Conservation (phyloP, 35 echinoderm and acorn worm genomes). For the Ophiothrix spiculata region DNA sequence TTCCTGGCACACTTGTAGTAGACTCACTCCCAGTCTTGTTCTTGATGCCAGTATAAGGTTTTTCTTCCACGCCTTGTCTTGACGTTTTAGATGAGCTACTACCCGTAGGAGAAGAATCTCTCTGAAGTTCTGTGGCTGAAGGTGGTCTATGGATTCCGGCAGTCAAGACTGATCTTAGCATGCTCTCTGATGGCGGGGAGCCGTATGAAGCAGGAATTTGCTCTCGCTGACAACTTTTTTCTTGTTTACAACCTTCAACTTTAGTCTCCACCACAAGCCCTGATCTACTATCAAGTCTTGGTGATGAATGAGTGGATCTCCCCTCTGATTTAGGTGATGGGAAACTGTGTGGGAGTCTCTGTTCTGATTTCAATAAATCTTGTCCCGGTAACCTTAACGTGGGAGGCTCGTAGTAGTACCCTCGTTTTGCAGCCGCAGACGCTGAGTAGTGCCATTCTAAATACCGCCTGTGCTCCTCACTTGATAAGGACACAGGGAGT, state of each 20-base stretch:
- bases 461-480: conserved; percentile 26
- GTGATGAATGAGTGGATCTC: conserved; percentile 3
- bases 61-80: not conserved
- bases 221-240: conserved; percentile 12
- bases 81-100: conserved; percentile 10
- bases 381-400: not conserved
- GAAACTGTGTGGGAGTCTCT: not conserved
- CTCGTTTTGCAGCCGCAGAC: conserved; percentile 14
- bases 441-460: conserved; percentile 33
- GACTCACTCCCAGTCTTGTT: conserved; percentile 3
- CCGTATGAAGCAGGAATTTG: not conserved
- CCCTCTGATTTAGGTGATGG: not conserved
- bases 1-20: conserved; percentile 18
- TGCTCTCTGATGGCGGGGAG: conserved; percentile 30
- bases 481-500: not conserved
- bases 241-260: not conserved
- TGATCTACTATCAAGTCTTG: not conserved
- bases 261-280: not conserved
- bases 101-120: conserved; percentile 6
- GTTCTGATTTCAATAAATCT: not conserved
- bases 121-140: conserved; percentile 3
- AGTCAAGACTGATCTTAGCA: conserved; percentile 46
- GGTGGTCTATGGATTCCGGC: conserved; percentile 28
- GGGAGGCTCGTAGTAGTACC: conserved; percentile 21
- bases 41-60: not conserved